A percentile compares a stretch with the other conserved stretches of the same genome.
These are phyloP conservation scores for Drosophila triauraria DNA, from an alignment of 1,140 invertebrate genomes.

Conservation along the genomic window DNA sequence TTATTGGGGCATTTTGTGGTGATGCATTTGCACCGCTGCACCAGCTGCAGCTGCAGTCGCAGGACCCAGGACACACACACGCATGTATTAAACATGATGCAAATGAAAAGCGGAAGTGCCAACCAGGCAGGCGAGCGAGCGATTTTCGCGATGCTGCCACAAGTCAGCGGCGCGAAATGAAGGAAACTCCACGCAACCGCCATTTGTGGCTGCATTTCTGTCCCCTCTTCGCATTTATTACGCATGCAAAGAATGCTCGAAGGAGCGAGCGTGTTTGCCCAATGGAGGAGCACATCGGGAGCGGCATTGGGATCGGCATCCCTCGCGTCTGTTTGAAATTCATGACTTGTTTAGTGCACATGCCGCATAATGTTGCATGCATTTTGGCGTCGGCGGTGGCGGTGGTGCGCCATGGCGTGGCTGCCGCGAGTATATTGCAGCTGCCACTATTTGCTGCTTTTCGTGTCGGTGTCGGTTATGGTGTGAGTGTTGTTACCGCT, in stretches of 20 bases:
- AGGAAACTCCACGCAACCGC: slow-evolving; percentile 23
- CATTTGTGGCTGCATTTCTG: slow-evolving; percentile 45
- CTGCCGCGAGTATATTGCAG: slow-evolving; percentile 62
- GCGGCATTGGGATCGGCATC: slow-evolving; percentile 5
- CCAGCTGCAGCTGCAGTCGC: slow-evolving; percentile 6
- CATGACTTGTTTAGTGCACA: slow-evolving; percentile 82
- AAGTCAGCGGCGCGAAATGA: slow-evolving; percentile 37
- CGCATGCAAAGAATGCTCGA: slow-evolving; percentile 75
- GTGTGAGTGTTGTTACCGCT: slow-evolving; percentile 32
- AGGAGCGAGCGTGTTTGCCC: slow-evolving; percentile 22
- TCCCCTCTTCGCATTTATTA: slow-evolving; percentile 61
- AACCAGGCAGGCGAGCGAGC: slow-evolving; percentile 49
- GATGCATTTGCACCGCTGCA: slow-evolving; percentile 25
- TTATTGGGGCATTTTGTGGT: slow-evolving; percentile 73
- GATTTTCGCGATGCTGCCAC: slow-evolving; percentile 36
- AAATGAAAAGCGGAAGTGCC: slow-evolving; percentile 75
- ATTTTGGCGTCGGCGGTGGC: slow-evolving; percentile 39
- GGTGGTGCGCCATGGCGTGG: slow-evolving; percentile 6
- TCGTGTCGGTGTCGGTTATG: slow-evolving; percentile 11
- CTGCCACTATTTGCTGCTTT: slow-evolving; percentile 51
- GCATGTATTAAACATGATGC: slow-evolving; percentile 61
- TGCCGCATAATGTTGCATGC: slow-evolving; percentile 82
- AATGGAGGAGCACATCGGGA: background rate
- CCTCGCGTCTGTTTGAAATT: slow-evolving; percentile 73
- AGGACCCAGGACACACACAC: slow-evolving; percentile 20